Base-by-base conservation (phyloP, 2,113 vertebrate genomes). In the Equus przewalskii region DNA sequence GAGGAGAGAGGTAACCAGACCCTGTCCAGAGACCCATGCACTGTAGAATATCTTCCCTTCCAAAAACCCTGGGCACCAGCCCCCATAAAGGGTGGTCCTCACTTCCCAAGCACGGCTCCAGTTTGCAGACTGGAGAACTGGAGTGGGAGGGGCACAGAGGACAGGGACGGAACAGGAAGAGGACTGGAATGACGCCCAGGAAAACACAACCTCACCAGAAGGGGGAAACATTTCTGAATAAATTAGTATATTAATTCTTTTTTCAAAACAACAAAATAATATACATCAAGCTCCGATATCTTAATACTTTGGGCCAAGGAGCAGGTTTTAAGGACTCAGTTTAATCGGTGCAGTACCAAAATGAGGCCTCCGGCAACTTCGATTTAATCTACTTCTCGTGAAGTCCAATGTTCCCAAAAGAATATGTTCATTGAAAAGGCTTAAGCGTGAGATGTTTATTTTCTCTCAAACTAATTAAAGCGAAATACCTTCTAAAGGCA, bases 381-480 rank as follows among this genome's bases (percentile, higher is more conserved):
- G 49, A 3, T 80, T 54, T 72, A 65, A 83, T 92, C 44, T 91
- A 18, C 89, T 81, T 87, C 81, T 85, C 79, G 24, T 33, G 19
- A 76, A 95, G 33, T n/a, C 60, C 33, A 65, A 3, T 33, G 26
- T 79, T 94, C 69, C 80, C 89, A 86, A 65, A 72, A 79, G 44
- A 87, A 62, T 21, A 41, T 16, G 80, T 41, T 70, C 6, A 41
- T 69, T 67, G 80, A 80, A 92, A 87, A 95, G 82, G 76, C n/a
- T 60, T 51, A 79, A 49, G 62, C 0, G 4, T 79, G 80, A 73
- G 36, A 86, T 56, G 93, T 91, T 91, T 91, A 70, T 90, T 94
- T 78, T 83, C n/a, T 79, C 41, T 95, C 70, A 93, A 95, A 75
- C 6, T 14, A 96, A 94, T 96, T 85, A 94, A 82, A 82, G 21